Conservation (phyloP, 2,888 invertebrate species). For the Phortica okadai region DNA sequence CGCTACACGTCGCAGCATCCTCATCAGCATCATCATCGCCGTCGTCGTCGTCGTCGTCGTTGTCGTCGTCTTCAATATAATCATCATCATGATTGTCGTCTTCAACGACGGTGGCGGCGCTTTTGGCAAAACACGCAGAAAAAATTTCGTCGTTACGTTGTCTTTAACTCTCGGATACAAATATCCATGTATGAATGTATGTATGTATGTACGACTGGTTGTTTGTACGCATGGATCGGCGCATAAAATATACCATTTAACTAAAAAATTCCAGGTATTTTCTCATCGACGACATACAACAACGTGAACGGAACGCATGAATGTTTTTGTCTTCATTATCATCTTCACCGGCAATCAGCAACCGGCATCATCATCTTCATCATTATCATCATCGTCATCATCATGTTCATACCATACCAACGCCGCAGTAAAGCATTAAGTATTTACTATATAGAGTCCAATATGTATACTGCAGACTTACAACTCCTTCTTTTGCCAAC, state of each 20-base stretch:
- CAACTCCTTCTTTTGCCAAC: too few species aligned
- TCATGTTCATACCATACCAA: background rate
- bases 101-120: slow-evolving; percentile 19
- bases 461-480: slow-evolving; percentile 3
- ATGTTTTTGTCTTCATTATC: slow-evolving; percentile 13
- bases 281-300: slow-evolving; percentile 23
- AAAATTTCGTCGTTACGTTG: background rate
- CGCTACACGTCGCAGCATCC: too few species aligned
- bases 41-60: too few species aligned
- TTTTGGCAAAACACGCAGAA: slow-evolving; percentile 26
- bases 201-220: slow-evolving; percentile 6
- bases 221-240: slow-evolving; percentile 3
- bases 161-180: background rate
- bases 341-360: background rate
- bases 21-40: too few species aligned
- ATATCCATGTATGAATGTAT: background rate
- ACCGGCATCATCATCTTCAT: slow-evolving; percentile 10
- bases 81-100: background rate
- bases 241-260: slow-evolving; percentile 32
- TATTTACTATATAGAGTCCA: slow-evolving; percentile 1
- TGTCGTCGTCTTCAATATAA: background rate
- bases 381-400: slow-evolving; percentile 16
- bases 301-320: slow-evolving; percentile 22
- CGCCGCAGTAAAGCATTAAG: background rate
- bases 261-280: slow-evolving; percentile 35